Percentiles rank a stretch among this genome's conserved stretches.
Evolutionary conservation across 2,113 vertebrate genomes (phyloP).

Genomic region (Mus spicilegus): DNA sequence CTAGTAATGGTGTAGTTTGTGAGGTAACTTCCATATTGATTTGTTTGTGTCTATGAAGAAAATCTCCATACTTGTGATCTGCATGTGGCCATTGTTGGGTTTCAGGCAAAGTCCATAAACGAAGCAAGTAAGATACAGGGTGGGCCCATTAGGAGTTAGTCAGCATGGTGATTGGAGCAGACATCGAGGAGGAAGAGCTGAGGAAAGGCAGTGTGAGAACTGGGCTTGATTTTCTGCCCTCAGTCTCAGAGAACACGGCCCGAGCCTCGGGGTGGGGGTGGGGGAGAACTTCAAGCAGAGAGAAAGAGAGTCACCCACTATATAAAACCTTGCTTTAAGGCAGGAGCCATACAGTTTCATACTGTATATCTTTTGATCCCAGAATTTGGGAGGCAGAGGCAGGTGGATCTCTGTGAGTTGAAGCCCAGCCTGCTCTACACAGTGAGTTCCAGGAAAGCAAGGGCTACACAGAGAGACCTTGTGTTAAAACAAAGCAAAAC

Average conservation of each 20-base stretch:
- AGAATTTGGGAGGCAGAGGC: not conserved
- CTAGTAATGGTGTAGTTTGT: not conserved
- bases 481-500: not conserved
- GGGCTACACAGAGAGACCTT: not conserved
- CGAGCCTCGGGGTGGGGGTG: rapidly evolving
- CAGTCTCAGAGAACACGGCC: not conserved
- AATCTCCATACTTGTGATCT: not conserved
- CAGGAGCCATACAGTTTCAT: no score
- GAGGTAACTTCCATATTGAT: not conserved
- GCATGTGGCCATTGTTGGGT: not conserved
- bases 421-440: not conserved
- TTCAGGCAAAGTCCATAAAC: not conserved
- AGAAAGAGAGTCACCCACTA: not conserved
- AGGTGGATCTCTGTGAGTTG: not conserved
- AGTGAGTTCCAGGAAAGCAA: not conserved
- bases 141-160: not conserved
- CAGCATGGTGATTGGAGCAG: not conserved
- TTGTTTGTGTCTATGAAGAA: not conserved
- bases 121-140: not conserved
- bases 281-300: not conserved
- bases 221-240: not conserved
- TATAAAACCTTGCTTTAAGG: not conserved
- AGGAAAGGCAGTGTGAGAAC: not conserved
- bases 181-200: not conserved
- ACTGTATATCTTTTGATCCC: not conserved